Evolutionary conservation across 2,797 vertebrate genomes (phyloP).

Genomic region (Sebastes paucispinis): DNA sequence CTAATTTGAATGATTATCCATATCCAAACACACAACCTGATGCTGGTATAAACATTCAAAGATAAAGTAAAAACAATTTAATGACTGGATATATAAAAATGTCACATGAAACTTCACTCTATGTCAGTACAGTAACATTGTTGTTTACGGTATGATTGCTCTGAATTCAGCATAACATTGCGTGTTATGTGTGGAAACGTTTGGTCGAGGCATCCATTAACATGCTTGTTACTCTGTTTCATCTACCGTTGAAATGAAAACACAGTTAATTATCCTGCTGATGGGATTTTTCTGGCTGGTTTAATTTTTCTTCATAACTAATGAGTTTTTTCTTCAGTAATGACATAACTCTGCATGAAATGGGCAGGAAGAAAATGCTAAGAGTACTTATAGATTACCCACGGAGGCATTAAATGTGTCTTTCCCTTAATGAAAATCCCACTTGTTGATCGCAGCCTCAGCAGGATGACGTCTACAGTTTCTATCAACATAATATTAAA

Average conservation of each 20-base stretch:
- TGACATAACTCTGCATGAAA: conserved; percentile 23
- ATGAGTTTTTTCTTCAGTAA: conserved; percentile 36
- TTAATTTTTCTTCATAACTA: conserved; percentile 35
- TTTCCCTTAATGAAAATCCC: conserved; percentile 34
- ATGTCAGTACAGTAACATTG: neutral
- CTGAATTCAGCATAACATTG: conserved; percentile 2
- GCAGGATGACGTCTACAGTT: neutral
- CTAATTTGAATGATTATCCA: neutral
- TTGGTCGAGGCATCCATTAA: conserved; percentile 28
- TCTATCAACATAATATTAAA: neutral
- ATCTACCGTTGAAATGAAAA: conserved; percentile 45
- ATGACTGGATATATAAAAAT: neutral
- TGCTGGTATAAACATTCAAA: neutral
- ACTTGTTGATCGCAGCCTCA: neutral
- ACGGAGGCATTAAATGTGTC: conserved; percentile 29
- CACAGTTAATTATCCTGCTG: conserved; percentile 53
- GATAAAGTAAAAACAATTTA: too few species aligned
- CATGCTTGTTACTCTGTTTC: conserved; percentile 34
- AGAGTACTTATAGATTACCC: conserved; percentile 44
- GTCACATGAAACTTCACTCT: neutral
- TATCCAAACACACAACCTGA: neutral
- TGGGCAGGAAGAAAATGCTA: conserved; percentile 7
- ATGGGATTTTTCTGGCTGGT: conserved; percentile 61
- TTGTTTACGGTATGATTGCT: neutral
- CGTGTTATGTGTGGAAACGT: neutral